A percentile compares a stretch with the other conserved stretches of the same genome.
Conservation (phyloP, 2,888 invertebrate genomes). For the Hirudinaria manillensis region DNA sequence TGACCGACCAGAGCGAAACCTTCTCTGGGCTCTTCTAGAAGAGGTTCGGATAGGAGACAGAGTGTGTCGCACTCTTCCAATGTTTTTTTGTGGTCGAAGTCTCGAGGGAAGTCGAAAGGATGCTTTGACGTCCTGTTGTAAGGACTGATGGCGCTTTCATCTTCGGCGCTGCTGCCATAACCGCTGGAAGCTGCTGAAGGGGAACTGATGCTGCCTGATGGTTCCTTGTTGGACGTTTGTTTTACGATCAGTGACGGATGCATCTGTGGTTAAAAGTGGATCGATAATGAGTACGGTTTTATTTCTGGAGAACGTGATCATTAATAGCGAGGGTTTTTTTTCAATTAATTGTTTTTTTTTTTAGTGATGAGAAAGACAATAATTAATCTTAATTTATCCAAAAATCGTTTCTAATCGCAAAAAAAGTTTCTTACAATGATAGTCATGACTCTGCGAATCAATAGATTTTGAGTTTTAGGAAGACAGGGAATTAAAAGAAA, state of each 20-base stretch:
- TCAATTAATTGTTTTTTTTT: no score
- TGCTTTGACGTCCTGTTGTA: not conserved
- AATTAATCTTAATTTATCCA: no score
- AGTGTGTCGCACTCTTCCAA: not conserved
- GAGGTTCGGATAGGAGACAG: not conserved
- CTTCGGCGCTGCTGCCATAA: slow-evolving; percentile 26
- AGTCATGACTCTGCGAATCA: no score
- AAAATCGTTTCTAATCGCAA: no score
- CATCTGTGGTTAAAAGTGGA: not conserved
- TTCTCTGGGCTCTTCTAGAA: not conserved
- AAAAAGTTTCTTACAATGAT: no score
- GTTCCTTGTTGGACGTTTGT: not conserved
- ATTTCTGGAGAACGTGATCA: no score
- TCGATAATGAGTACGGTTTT: no score
- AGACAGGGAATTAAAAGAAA: no score
- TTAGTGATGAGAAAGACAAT: no score
- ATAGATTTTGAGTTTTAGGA: no score
- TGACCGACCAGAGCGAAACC: not conserved
- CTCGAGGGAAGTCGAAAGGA: slow-evolving; percentile 2
- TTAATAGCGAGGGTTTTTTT: no score
- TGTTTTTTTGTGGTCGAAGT: no score
- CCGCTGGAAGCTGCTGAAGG: slow-evolving; percentile 23
- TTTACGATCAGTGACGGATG: slow-evolving; percentile 7
- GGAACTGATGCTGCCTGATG: slow-evolving; percentile 6
- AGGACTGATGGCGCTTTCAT: slow-evolving; percentile 11